Evolutionary conservation across 2,888 invertebrate species (phyloP), one percentile per base, ranked within the genome.

Genomic region (Acronicta leporina): DNA sequence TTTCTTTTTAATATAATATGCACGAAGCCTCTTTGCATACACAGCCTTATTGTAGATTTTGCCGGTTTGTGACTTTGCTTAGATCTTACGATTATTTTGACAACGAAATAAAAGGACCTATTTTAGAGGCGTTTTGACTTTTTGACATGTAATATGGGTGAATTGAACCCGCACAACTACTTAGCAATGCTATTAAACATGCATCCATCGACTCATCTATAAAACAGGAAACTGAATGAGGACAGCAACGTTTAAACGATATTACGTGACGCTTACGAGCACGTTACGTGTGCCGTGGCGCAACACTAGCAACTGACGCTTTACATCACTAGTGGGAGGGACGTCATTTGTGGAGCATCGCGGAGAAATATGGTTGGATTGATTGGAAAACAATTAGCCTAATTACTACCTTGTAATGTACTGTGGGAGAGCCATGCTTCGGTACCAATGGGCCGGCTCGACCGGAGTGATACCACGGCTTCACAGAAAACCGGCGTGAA

Each of bases 261-360:
- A 63, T 73, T 79, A 78, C 81, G 68, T 73, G 62, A 62, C 16
- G 48, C 71, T 79, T 78, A 78, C 73, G 79, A 69, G 46, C 44
- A 46, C 33, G 72, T 79, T 69, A 73, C 73, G 47, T 48, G 25
- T 33, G 13, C 11, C 15, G 42, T 70, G 73, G 57, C 63, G 70
- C 73, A 70, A 70, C 68, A 58, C 68, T 52, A 60, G 59, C 51
- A 72, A 58, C 73, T 68, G 46, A 68, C 73, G 58, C 68, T 70
- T 70, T 70, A 72, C 70, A 58, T 70, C 70, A 70, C 68, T 63
- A 58, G 51, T 16, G 42, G 13, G 25, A 38, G 47, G 48, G 27
- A 4, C 11, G n/a, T 43, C 5, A 49, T 49, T 53, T 67, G 65
- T 61, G 27, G n/a, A 47, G 15, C 50, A 35, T 51, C 51, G 43